Evolutionary conservation across 2,797 vertebrate species (phyloP), one percentile per base, ranked within the genome.

Genomic region (Myotis pilosus): DNA sequence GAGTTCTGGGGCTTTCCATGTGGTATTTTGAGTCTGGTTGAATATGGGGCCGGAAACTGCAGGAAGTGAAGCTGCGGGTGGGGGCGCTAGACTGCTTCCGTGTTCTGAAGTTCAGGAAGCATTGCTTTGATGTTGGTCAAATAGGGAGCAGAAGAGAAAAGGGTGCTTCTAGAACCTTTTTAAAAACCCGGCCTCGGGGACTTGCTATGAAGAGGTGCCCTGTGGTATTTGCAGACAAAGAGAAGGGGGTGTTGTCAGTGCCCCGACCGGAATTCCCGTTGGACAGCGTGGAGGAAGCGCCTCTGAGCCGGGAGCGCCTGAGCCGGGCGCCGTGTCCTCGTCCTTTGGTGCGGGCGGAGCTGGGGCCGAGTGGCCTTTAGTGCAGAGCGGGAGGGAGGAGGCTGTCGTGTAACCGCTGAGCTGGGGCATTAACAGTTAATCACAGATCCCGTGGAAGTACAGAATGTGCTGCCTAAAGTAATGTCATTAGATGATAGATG

Each of bases 261-360:
- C 23, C 38, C 16, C 9, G 8, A 4, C 13, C 7, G 25, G 38
- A 81, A 16, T 33, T 25, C 1, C 2, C 49, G 30, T 2, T 49
- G 19, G 83, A 19, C 12, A 1, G 9, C 69, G 1, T 30, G 60
- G 4, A 44, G 75, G 17, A 41, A 15, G 1, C 23, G 1, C 0
- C 9, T 7, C 15, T 19, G 64, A n/a, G 30, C 0, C 3, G 0
- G 22, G 49, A 30, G 49, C 30, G 30, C 13, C 0, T 2, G 8
- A 15, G 17, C 13, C 5, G 9, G 30, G 30, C 5, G 2, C 8
- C 16, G 0, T 10, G 36, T 13, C n/a, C n/a, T 2, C 0, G 0
- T 16, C 13, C 15, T 2, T 5, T 19, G 49, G 17, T 15, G 7
- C 7, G 0, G 2, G 4, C 30, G n/a, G 87, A 30, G 87, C 78